A percentile compares a stretch with the other conserved stretches of the same genome.
Conservation (phyloP, 2,888 invertebrate species). For the Ligdia adustata region DNA sequence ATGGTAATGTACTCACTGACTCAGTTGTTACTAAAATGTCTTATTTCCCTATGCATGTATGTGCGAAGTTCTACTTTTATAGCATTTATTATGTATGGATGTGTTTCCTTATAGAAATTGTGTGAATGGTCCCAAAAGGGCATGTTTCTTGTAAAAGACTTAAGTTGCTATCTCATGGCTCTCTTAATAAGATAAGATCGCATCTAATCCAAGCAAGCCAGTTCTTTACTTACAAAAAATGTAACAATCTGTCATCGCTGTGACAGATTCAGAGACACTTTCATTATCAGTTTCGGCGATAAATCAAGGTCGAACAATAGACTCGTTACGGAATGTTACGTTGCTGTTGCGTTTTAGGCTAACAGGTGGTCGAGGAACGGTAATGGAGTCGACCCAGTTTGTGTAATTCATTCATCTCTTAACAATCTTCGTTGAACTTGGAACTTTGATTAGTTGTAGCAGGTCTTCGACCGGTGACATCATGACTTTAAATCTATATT, state of each 20-base stretch:
- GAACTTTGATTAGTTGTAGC: conserved; percentile 22
- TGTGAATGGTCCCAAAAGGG: no score
- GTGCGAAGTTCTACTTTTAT: no score
- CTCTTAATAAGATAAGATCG: not conserved
- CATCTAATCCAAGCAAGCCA: not conserved
- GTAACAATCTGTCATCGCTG: conserved; percentile 16
- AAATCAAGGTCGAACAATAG: conserved; percentile 60
- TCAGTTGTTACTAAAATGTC: conserved; percentile 47
- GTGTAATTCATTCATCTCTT: conserved; percentile 33
- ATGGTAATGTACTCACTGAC: conserved; percentile 61
- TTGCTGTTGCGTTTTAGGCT: conserved; percentile 37
- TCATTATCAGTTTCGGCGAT: conserved; percentile 42
- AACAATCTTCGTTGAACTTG: conserved; percentile 24
- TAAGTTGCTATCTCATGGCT: no score
- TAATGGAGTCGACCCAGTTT: conserved; percentile 34
- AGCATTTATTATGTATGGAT: no score
- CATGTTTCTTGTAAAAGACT: no score
- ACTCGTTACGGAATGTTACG: conserved; percentile 50
- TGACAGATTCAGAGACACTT: conserved; percentile 32
- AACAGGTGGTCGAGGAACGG: conserved; percentile 33
- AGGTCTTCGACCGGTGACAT: conserved; percentile 64
- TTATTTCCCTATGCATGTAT: conserved; percentile 25
- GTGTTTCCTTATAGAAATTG: no score
- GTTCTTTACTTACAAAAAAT: conserved; percentile 4
- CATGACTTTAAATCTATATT: conserved; percentile 44